A percentile compares a stretch with the other conserved stretches of the same genome.
Conservation (phyloP, 2,888 invertebrate species). For the Napeogenes inachia region DNA sequence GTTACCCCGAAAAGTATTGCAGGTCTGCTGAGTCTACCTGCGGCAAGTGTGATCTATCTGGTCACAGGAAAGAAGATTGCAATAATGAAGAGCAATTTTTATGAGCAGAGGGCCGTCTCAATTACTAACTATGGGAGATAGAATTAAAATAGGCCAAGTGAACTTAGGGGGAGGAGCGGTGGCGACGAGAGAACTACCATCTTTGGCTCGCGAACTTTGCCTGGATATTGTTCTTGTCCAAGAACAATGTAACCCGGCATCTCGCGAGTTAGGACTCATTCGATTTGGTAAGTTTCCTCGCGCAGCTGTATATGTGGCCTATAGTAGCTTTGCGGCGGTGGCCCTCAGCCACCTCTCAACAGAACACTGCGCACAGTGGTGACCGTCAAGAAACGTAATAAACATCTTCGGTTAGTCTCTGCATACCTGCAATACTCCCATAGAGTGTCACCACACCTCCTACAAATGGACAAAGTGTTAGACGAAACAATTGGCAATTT, state of each 20-base stretch:
- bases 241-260: constrained; percentile 1
- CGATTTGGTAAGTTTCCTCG: no score
- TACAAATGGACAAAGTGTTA: no score
- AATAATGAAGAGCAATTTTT: background rate
- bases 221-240: constrained; percentile 12
- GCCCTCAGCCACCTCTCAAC: no score
- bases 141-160: background rate
- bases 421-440: no score
- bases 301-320: no score
- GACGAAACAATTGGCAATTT: no score
- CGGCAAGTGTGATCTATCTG: background rate
- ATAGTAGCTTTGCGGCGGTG: no score
- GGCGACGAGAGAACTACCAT: constrained; percentile 2
- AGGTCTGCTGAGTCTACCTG: constrained; percentile 22
- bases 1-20: constrained; percentile 38
- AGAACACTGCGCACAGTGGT: no score
- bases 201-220: constrained; percentile 1
- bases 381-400: no score
- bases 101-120: constrained; percentile 1
- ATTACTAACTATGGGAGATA: constrained; percentile 14
- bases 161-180: background rate
- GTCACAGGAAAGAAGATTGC: background rate
- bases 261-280: no score
- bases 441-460: no score
- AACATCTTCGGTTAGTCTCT: no score